Conservation (phyloP, 2,888 invertebrate genomes). For the Gymnosoma rotundatum region DNA sequence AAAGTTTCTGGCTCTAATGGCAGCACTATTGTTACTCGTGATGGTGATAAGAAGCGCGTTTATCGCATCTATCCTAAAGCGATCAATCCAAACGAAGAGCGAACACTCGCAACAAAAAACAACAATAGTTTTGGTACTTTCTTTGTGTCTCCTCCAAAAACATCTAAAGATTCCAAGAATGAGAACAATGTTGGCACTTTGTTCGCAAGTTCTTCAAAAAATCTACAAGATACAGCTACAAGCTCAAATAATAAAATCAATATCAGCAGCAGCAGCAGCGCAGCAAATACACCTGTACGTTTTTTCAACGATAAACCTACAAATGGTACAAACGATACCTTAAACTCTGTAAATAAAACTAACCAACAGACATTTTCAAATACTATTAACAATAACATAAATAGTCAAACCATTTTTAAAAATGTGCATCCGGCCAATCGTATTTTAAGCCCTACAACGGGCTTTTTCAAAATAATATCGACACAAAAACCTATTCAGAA, state of each 20-base stretch:
- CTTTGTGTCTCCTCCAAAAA: slow-evolving; percentile 7
- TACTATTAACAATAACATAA: background rate
- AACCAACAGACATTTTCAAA: background rate
- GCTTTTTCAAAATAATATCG: slow-evolving; percentile 37
- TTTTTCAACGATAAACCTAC: background rate
- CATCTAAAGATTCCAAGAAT: background rate
- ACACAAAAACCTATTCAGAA: slow-evolving; percentile 2
- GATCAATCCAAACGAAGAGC: background rate
- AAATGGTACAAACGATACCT: background rate
- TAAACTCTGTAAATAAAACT: background rate
- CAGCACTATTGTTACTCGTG: slow-evolving; percentile 48
- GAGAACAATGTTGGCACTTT: slow-evolving; percentile 30
- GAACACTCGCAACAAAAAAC: background rate
- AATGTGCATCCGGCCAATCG: slow-evolving; percentile 37
- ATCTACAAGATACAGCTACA: background rate
- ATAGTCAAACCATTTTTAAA: slow-evolving; percentile 22
- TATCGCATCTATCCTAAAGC: slow-evolving; percentile 69
- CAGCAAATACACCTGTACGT: background rate
- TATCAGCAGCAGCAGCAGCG: too few species aligned
- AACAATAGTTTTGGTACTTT: slow-evolving; percentile 21
- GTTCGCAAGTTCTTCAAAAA: slow-evolving; percentile 21
- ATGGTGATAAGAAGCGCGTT: slow-evolving; percentile 66
- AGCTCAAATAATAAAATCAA: background rate
- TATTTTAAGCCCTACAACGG: slow-evolving; percentile 40
- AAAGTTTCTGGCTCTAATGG: slow-evolving; percentile 58